Evolutionary conservation across 2,113 vertebrate genomes (phyloP), one percentile per base, ranked within the genome.

Genomic region (Parus major): DNA sequence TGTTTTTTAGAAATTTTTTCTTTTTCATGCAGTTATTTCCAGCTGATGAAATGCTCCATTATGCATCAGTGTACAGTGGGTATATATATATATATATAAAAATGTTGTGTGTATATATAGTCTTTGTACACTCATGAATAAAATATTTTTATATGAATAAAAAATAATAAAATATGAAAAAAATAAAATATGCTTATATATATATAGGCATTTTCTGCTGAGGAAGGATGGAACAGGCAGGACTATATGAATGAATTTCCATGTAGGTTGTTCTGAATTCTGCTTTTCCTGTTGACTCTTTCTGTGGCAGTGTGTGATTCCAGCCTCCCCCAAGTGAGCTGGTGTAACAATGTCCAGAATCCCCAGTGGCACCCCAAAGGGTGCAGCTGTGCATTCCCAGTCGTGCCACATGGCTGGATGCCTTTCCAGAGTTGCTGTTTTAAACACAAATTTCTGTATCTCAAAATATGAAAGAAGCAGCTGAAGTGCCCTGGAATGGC

Each of bases 341-440:
- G 23, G 12, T 63, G 41, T 15, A 10, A 9, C 0, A 20, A 11
- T 20, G 1, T 0, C 15, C 42, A n/a, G 15, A 21, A 21, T 15
- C 31, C 39, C 3, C 35, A 16, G n/a, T 6, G 31, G 5, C 10
- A 8, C 55, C 29, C 28, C 11, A 25, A 12, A 21, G 41, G 55
- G 15, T n/a, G 33, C 4, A 18, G 2, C 22, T 76, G 66, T 12
- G 3, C 71, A 71, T 76, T 33, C 25, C 41, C 12, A 22, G 10
- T 3, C 59, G 39, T 71, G 61, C 28, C 53, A 82, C 33, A 3
- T 1, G 63, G 25, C 57, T 61, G 63, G 73, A 9, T 31, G 22
- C 44, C 23, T 60, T 76, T 41, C 23, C 49, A 10, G 28, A 42
- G 5, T 0, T 53, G 24, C 35, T 28, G 7, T 31, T 85, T 46